Percentiles rank a stretch among this genome's conserved stretches.
Evolutionary conservation across 2,113 vertebrate genomes (phyloP).

Genomic region (Clarias macrocephalus): DNA sequence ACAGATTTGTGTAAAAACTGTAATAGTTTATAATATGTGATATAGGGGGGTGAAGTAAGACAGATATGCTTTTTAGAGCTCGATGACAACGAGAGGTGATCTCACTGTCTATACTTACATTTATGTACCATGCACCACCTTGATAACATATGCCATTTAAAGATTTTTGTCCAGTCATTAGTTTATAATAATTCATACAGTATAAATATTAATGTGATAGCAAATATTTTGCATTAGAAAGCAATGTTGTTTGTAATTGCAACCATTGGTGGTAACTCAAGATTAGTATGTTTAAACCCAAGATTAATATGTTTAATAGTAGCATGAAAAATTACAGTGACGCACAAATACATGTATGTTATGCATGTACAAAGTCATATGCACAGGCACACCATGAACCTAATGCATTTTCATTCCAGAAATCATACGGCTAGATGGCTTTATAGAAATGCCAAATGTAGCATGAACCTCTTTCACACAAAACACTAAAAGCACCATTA

Average conservation of each 20-base stretch:
- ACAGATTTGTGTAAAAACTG: too few relatives aligned
- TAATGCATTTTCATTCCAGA: slow-evolving; percentile 15
- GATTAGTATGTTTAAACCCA: too few relatives aligned
- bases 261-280: too few relatives aligned
- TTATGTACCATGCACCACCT: too few relatives aligned
- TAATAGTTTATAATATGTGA: too few relatives aligned
- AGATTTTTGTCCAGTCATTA: not conserved
- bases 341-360: not conserved
- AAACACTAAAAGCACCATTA: slow-evolving; percentile 50
- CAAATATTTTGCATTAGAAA: not conserved
- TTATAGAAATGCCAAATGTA: slow-evolving; percentile 41
- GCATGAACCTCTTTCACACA: slow-evolving; percentile 41
- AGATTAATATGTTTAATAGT: not conserved
- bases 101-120: not conserved
- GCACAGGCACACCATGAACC: not conserved
- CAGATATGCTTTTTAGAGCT: not conserved
- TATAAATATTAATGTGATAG: not conserved
- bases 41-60: not conserved
- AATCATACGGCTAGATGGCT: slow-evolving; percentile 33
- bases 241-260: not conserved
- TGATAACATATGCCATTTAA: not conserved
- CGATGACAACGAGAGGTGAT: not conserved
- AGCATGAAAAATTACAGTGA: not conserved
- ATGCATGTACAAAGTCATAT: not conserved
- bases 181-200: not conserved